Base-by-base conservation (phyloP, 1,140 invertebrate species). In the Conopomorpha cramerella region DNA sequence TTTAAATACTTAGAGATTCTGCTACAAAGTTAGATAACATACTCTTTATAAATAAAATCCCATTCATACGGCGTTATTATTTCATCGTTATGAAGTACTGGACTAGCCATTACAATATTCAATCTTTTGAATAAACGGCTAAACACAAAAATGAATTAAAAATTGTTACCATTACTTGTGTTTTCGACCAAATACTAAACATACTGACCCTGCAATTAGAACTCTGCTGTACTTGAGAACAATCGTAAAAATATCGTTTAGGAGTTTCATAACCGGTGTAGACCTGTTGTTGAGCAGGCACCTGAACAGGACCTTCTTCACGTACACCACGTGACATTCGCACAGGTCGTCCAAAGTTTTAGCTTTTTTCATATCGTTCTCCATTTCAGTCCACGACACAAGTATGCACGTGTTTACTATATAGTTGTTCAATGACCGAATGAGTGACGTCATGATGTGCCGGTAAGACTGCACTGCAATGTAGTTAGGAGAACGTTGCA, bases 401-500 rank as follows among this genome's bases (percentile, higher is more conserved):
- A 86, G 81, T 2, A 90, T 68, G 3, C 88, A 87, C 31, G 83
- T 87, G 2, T 85, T 84, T 0, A 84, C 84, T 26, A 90, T 73
- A 55, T 90, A 88, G 58, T 84, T 88, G 46, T 89, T 85, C 7
- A 90, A 51, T 0, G 86, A 84, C 34, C 85, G 81, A 36, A 89
- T 81, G 46, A 90, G 83, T 31, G 89, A 86, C 27, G 84, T 84
- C 83, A 91, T 86, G 13, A 86, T 80, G 49, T 89, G 85, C 2
- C 88, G 76, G 40, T 82, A 85, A 16, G 85, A 60, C 47, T 90
- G 87, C 12, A 89, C 41, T 11, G 78, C 74, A 26, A 81, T 76
- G 55, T 84, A 86, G 34, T 86, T 83, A 1, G 77, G 71, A 1
- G 84, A 83, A 25, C 63, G 45, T 4, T 80, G 55, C 0, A 86